A percentile compares a stretch with the other conserved stretches of the same genome.
phyloP scores from a whole-genome alignment of 2,113 vertebrate genomes.

The Accipiter cooperii region DNA sequence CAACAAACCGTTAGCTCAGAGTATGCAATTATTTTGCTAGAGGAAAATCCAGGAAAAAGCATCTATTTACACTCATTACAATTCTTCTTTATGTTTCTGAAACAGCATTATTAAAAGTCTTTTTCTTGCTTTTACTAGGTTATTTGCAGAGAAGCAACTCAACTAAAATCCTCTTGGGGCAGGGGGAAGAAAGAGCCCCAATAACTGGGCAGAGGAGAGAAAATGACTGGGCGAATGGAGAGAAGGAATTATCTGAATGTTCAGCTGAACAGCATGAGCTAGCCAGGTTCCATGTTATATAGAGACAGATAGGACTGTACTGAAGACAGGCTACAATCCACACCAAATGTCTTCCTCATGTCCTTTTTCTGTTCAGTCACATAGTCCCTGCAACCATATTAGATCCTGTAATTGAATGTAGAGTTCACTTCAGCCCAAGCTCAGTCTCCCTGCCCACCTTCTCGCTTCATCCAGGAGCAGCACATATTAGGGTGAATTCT shows the following conservation, averaged over 20 bases:
- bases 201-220: not conserved
- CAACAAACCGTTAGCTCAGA: not conserved
- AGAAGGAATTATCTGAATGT: not conserved
- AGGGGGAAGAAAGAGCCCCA: not conserved
- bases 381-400: not conserved
- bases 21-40: not conserved
- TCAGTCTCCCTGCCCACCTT: not conserved
- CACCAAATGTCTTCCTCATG: not conserved
- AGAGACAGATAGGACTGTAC: not conserved
- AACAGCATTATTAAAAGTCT: constrained; percentile 25
- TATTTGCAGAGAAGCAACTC: not conserved
- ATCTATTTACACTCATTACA: constrained; percentile 24
- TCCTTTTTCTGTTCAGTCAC: not conserved
- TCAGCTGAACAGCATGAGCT: not conserved
- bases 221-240: not conserved
- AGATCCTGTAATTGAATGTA: not conserved
- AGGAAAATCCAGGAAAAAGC: constrained; percentile 22
- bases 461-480: not conserved
- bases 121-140: not conserved
- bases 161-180: not conserved
- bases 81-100: constrained; percentile 7
- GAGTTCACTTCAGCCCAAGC: not conserved
- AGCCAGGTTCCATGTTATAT: not conserved
- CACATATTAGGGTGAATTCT: not conserved
- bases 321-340: not conserved